Base-by-base conservation (phyloP, 2,113 vertebrate species). In the Gallinago media region DNA sequence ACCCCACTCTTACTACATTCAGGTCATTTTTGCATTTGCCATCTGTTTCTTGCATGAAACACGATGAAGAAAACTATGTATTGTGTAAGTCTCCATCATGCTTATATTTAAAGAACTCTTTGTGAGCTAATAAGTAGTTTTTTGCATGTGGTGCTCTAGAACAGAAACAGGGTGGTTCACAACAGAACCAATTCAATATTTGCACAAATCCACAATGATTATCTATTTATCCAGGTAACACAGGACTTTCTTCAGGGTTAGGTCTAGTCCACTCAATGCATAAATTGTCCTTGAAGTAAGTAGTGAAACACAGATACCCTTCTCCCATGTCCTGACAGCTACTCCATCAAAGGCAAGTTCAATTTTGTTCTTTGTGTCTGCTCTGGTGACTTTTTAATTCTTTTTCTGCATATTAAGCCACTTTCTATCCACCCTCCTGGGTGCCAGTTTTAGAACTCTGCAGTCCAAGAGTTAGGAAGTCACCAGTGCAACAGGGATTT, bases 41-140 rank as follows among this genome's bases (percentile, higher is more conserved):
- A 77, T 76, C 58, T 92, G 18, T 83, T 92, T 85, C 71, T 93
- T 79, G 34, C 40, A 62, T 42, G 47, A 94, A 95, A 88, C 29
- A 85, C 15, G 76, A 70, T 66, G 40, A 88, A 87, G 32, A 89
- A 89, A 94, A 58, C 54, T 26, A 20, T 54, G 73, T 59, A 31
- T 63, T 75, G 44, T 66, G 13, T 52, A 91, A 87, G 40, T 83
- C 46, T 85, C 49, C 23, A 46, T 67, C 27, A 58, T 14, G 20
- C n/a, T 73, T 80, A 58, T 62, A 94, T 95, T 88, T 85, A 85
- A 29, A 67, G 13, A 85, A 42, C 22, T 85, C 34, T 22, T 59
- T 78, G 34, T 85, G 58, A 83, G 21, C 46, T 83, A 50, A 42
- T 73, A 79, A 67, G 26, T 49, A 89, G 16, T 3, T 73, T 91